A percentile compares a stretch with the other conserved stretches of the same genome.
Evolutionary conservation across 2,113 vertebrate genomes (phyloP).

Genomic region (Clarias batrachus): DNA sequence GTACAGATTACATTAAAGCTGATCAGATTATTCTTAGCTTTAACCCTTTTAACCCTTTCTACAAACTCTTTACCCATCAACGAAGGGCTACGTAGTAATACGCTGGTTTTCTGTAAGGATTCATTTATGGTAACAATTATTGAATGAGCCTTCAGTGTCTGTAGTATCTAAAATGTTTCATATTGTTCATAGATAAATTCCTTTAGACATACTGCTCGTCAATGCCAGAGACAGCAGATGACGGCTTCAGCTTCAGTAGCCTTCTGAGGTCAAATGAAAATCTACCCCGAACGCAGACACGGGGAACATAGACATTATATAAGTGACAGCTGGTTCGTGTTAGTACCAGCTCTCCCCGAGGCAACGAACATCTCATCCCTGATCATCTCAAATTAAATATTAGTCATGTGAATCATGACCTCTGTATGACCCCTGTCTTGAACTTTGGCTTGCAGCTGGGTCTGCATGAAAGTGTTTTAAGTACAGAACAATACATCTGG

Average conservation of each 20-base stretch:
- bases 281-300: slow-evolving; percentile 58
- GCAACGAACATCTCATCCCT: slow-evolving; percentile 31
- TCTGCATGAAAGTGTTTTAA: neutral
- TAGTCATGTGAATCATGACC: slow-evolving; percentile 25
- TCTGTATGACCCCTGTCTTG: slow-evolving; percentile 31
- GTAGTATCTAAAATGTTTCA: neutral
- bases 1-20: too few relatives aligned
- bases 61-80: too few relatives aligned
- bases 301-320: neutral
- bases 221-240: slow-evolving; percentile 19
- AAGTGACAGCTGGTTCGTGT: slow-evolving; percentile 45
- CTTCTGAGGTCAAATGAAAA: slow-evolving; percentile 68
- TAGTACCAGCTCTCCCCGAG: slow-evolving; percentile 37
- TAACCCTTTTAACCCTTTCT: too few relatives aligned
- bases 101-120: neutral
- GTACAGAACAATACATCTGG: slow-evolving; percentile 16
- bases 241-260: slow-evolving; percentile 64
- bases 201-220: neutral
- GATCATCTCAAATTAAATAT: slow-evolving; percentile 33
- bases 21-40: too few relatives aligned
- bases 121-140: neutral
- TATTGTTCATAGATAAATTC: neutral
- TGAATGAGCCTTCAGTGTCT: neutral
- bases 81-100: neutral
- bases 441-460: slow-evolving; percentile 32